These are phyloP conservation scores for Achatina immaculata DNA, from an alignment of 1,140 invertebrate species.

Conservation along the genomic window DNA sequence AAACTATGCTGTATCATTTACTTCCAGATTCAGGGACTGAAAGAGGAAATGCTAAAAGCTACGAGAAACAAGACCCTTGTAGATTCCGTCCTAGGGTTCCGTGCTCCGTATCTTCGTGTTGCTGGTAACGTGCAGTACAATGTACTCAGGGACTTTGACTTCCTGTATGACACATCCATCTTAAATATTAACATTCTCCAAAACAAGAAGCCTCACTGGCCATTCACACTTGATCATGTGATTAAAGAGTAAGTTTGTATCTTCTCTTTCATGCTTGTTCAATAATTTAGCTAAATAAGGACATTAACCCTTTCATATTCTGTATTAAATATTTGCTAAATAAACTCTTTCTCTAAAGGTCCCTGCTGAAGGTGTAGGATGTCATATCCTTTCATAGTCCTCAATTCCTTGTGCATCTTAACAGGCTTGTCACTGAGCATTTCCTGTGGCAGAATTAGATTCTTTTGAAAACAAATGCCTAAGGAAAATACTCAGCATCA, in stretches of 20 bases:
- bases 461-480: no score
- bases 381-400: no score
- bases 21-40: constrained; percentile 8
- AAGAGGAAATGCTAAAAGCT: neutral
- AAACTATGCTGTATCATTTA: no score
- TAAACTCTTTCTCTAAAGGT: no score
- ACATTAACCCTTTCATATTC: no score
- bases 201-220: neutral
- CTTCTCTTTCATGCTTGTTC: neutral
- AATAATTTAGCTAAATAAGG: no score
- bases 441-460: no score
- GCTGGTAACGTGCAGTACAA: constrained; percentile 1
- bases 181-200: neutral
- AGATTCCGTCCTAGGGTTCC: constrained; percentile 3
- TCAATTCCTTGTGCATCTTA: no score
- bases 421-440: no score
- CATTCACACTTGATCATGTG: constrained; percentile 11
- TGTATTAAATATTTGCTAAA: no score
- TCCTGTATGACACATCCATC: constrained; percentile 13
- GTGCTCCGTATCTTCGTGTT: constrained; percentile 8
- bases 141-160: neutral
- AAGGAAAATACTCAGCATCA: no score
- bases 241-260: constrained; percentile 9
- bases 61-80: neutral
- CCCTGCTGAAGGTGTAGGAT: no score